These are phyloP conservation scores for Athalia rosae DNA, from an alignment of 2,888 invertebrate genomes.

Conservation along the genomic window DNA sequence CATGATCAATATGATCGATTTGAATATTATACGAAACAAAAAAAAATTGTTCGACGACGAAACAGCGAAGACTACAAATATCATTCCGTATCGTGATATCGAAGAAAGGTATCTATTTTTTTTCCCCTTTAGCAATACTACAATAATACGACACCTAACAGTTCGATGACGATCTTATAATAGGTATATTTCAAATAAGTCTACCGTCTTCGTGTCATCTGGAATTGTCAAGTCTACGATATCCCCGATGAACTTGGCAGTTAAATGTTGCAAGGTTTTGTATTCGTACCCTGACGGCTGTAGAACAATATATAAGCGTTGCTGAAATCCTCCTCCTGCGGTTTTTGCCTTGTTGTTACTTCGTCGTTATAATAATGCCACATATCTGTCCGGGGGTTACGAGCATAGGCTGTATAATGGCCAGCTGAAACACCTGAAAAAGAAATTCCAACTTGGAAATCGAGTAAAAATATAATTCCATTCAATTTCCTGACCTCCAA, in stretches of 20 bases:
- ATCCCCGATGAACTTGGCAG: conserved; percentile 41
- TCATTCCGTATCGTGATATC: background rate
- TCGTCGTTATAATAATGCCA: conserved; percentile 81
- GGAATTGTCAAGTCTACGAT: background rate
- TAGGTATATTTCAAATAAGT: conserved; percentile 15
- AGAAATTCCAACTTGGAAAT: background rate
- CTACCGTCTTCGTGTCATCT: conserved; percentile 2
- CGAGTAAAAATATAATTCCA: background rate
- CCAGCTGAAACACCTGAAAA: conserved; percentile 77
- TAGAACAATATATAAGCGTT: conserved; percentile 81
- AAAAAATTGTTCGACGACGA: too few relatives aligned
- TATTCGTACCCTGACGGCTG: conserved; percentile 75
- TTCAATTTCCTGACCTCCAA: conserved; percentile 75
- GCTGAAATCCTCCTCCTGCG: conserved; percentile 77
- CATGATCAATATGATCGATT: too few relatives aligned
- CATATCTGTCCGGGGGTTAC: conserved; percentile 75
- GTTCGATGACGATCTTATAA: conserved; percentile 26
- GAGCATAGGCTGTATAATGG: conserved; percentile 79
- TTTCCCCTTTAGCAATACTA: conserved; percentile 13
- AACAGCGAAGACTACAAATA: too few relatives aligned
- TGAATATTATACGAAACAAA: too few relatives aligned
- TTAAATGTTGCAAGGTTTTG: conserved; percentile 71
- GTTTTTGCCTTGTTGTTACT: conserved; percentile 75
- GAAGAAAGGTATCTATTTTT: conserved; percentile 8
- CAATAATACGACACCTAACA: conserved; percentile 33